Evolutionary conservation across 2,888 invertebrate species (phyloP), one percentile per base, ranked within the genome.

Genomic region (Parnassius orleans): DNA sequence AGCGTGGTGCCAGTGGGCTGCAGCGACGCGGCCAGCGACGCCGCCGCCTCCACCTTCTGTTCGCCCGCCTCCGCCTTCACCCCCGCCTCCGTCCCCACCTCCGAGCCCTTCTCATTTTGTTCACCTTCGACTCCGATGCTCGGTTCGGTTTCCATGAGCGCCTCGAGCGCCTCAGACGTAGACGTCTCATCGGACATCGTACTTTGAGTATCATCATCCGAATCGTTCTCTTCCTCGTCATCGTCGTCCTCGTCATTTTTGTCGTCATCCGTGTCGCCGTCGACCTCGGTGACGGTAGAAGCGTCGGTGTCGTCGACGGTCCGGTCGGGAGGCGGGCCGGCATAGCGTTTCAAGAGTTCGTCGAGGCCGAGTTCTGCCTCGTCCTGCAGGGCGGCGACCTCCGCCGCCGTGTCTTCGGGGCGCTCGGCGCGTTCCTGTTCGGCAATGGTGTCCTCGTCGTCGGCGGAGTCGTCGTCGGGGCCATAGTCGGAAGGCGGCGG

Each of bases 1-100:
- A 99, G 92, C 24, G 99, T 99, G 80, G 98, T 98, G 80, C 99
- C 99, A 83, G 98, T 99, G 2, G 99, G 99, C 87, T 99, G 99
- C 81, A 99, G 96, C 86, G 98, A 96, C 84, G 98, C 97, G 53
- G 99, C 99, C 73, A 98, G 93, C 60, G 96, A 96, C 55, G 98
- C 98, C 58, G 98, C 98, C 89, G 98, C 96, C 83, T 97, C 96
- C 79, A 98, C 96, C 87, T 97, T 94, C 79, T 94, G 94, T 80
- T 94, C 93, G 77, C 86, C 89, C 84, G 76, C 74, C 64, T 61
- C 75, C 60, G 61, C 67, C 64, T 65, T 65, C 69, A 68, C 68
- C 74, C 56, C 66, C 53, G 19, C 64, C 54, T 7, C 59, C 69
- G 71, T 75, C 69, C 74, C 68, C 68, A 72, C 69, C 70, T 72